A percentile compares a stretch with the other conserved stretches of the same genome.
Evolutionary conservation across 2,888 invertebrate genomes (phyloP).

Genomic region (Agriopis aurantiaria): DNA sequence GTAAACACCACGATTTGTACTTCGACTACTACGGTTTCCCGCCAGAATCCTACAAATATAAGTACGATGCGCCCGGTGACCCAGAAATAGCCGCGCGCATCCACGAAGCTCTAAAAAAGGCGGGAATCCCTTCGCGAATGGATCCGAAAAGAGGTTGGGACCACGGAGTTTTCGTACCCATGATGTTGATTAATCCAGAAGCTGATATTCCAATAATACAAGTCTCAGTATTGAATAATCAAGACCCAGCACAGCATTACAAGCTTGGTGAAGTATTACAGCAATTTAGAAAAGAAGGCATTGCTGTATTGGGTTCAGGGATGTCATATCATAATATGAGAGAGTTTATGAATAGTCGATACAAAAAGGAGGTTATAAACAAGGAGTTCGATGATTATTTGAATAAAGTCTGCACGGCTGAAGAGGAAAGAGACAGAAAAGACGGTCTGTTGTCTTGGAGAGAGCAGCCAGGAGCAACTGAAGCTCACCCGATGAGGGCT

Average conservation of each 20-base stretch:
- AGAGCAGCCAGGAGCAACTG: conserved; percentile 68
- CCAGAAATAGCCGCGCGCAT: conserved; percentile 71
- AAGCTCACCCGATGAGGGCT: conserved; percentile 72
- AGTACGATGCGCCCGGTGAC: conserved; percentile 77
- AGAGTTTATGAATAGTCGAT: conserved; percentile 63
- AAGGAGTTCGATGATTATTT: conserved; percentile 76
- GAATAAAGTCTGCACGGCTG: conserved; percentile 68
- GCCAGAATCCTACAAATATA: conserved; percentile 77
- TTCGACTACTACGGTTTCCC: conserved; percentile 83
- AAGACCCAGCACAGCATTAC: conserved; percentile 74
- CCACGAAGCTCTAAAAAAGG: conserved; percentile 63
- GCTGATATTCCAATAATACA: conserved; percentile 80
- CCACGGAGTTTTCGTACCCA: conserved; percentile 82
- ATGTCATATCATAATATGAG: conserved; percentile 84
- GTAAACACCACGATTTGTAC: conserved; percentile 72
- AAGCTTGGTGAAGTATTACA: conserved; percentile 69
- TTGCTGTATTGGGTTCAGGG: conserved; percentile 76
- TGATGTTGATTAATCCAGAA: conserved; percentile 78
- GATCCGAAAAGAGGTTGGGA: conserved; percentile 80
- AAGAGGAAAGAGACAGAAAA: conserved; percentile 60
- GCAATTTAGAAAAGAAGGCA: conserved; percentile 74
- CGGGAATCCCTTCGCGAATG: conserved; percentile 71
- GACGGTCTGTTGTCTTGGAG: conserved; percentile 69
- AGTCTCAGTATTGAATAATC: conserved; percentile 72
- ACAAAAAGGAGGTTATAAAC: conserved; percentile 64